Base-by-base conservation (phyloP, 2,113 vertebrate genomes). In the Chloebia gouldiae region DNA sequence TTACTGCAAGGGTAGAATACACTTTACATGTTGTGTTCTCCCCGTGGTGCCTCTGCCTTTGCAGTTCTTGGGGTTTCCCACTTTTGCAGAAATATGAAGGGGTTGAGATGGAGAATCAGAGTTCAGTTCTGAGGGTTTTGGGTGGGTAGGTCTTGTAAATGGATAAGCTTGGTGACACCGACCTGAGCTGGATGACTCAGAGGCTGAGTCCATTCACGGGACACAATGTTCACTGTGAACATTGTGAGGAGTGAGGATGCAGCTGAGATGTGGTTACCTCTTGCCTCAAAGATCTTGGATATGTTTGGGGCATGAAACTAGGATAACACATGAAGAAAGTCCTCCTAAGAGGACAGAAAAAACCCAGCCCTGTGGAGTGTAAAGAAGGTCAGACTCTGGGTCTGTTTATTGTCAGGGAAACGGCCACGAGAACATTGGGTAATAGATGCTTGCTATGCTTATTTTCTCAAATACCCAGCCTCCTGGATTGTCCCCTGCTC, bases 121-220 rank as follows among this genome's bases (percentile, higher is more conserved):
- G 35, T 31, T 84, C 2, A 2, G 4, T 33, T 53, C n/a, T 30
- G 37, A 51, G 28, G 20, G 6, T 73, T 51, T 39, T 79, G 79
- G 28, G 11, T 13, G 66, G 44, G 3, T 35, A 51, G 10, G 6
- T n/a, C 16, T 77, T 84, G 21, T 54, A 51, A n/a, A 49, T 39
- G 13, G 30, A 35, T 7, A 33, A 35, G 7, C 4, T 31, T 80
- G 31, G 30, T 49, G 59, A 23, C 12, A 23, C 14, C 0, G 0
- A 9, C 18, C 51, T 49, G 49, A 73, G 18, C 25, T 81, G 68
- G 37, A 15, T 53, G 45, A 49, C 31, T 73, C 20, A 60, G 40
- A 64, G 45, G 17, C 10, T 51, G 56, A 79, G 37, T 17, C 45
- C 8, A 5, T 88, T 70, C 27, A 4, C 2, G 2, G 70, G 22